Base-by-base conservation (phyloP, 2,797 vertebrate genomes). In the Aplochiton taeniatus region DNA sequence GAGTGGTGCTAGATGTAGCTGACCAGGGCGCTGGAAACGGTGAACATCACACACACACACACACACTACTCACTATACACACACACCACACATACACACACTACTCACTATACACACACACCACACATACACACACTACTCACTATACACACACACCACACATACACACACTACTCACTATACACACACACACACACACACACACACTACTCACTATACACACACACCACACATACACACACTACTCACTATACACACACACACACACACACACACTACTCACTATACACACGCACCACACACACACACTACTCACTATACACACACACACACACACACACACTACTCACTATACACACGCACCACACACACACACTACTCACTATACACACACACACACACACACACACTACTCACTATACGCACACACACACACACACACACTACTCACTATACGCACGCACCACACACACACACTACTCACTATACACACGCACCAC, bases 1-100 rank as follows among this genome's bases (percentile, higher is more conserved):
- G 96, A 13, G 98, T 99, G 76, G 93, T 98, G 63, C 83, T 99
- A 79, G 97, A 99, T 68, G 85, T 91, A 68, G 94, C 90, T 72
- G 94, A 95, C 1, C 87, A 92, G 14, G 46, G 84, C 62, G 78
- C 91, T 58, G 93, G 89, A 18, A 96, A 94, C 93, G 96, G 97
- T 95, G 89, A 91, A 83, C 41, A 9, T 14, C 16, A 53, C n/a
- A 13, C 16, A 53, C 13, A 61, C 17, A 42, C 61, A 47, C 18
- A 58, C 48, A 58, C 54, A 58, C 19, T 44, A 5, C 65, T 8
- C 56, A 19, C n/a, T 14, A 48, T n/a, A 66, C 47, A 67, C n/a
- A n/a, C 17, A 16, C 58, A 46, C n/a, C 14, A 0, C 9, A 20
- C 17, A 46, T 11, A 16, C 41, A 60, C 43, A 9, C 4, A 63